Evolutionary conservation across 2,797 vertebrate genomes (phyloP), one percentile per base, ranked within the genome.

Genomic region (Natrix natrix): DNA sequence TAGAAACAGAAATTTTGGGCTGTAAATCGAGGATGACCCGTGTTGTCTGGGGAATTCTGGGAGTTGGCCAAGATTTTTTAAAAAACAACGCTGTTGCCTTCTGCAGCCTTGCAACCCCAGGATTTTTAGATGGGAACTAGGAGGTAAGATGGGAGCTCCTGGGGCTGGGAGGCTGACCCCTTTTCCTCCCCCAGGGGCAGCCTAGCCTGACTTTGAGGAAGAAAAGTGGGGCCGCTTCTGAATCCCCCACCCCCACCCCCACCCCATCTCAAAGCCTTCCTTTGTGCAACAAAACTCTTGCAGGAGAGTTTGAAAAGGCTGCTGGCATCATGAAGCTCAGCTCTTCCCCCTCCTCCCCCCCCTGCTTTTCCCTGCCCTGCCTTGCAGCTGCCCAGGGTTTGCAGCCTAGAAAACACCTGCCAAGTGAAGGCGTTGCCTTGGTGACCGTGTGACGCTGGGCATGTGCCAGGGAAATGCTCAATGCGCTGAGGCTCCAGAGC

Each of bases 331-430:
- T 43, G 74, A 37, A 37, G 69, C n/a, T 43, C 69, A 43, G 32
- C 32, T 17, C 14, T 43, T 7, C 32, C 2, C 66, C 1, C 54
- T 12, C 54, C 11, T 12, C 3, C 32, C 0, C 17, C 0, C n/a
- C 66, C 66, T n/a, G n/a, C 5, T 0, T 61, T 28, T 5, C 2
- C 14, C 6, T 6, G 1, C 8, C 69, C 17, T 43, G 69, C 17
- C 22, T 78, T 78, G 74, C 74, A 78, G 74, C 74, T 43, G 74
- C 74, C 74, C 74, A 78, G 17, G 74, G 8, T 22, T 78, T 22
- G 69, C 69, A 22, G 69, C 32, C 69, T 43, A 16, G 32, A 43
- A 43, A 78, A 78, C 32, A 43, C 17, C 17, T 43, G 74, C 17
- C 74, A 22, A 43, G 37, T 3, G 3, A 78, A 78, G 74, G 74